Conservation (phyloP, 2,797 vertebrate genomes). For the Gallirallus australis region DNA sequence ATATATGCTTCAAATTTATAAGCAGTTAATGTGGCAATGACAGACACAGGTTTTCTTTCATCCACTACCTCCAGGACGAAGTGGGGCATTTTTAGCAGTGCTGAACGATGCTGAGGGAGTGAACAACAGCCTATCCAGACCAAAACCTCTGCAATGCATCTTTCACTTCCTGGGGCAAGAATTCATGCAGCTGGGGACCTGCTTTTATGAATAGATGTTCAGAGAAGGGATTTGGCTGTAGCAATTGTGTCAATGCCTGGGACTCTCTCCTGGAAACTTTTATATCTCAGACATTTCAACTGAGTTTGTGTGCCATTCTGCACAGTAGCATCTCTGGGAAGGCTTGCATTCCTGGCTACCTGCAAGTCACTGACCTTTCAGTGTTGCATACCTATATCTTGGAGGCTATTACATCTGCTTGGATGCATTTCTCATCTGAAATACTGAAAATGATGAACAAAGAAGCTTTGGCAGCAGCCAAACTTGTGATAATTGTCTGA, state of each 20-base stretch:
- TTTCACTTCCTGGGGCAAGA: constrained; percentile 26
- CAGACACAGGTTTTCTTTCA: not conserved
- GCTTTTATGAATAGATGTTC: constrained; percentile 41
- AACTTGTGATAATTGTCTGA: constrained; percentile 32
- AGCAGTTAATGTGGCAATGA: not conserved
- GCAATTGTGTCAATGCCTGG: not conserved
- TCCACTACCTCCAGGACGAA: not conserved
- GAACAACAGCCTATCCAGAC: not conserved
- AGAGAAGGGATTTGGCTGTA: not conserved
- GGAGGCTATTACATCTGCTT: not conserved
- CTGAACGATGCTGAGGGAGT: not conserved
- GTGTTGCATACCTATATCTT: not conserved
- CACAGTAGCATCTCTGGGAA: not conserved
- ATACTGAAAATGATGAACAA: not conserved
- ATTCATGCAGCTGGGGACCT: constrained; percentile 5
- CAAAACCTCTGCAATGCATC: constrained; percentile 13
- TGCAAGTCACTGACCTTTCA: not conserved
- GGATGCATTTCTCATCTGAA: not conserved
- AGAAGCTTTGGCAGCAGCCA: not conserved
- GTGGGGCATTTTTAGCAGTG: not conserved
- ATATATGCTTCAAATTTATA: not conserved
- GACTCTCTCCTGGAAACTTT: not conserved
- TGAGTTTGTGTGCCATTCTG: not conserved
- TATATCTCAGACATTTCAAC: not conserved
- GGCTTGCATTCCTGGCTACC: not conserved